Percentiles rank a stretch among this genome's conserved stretches.
Conservation (phyloP, 2,888 invertebrate species). For the Lithophane socia region DNA sequence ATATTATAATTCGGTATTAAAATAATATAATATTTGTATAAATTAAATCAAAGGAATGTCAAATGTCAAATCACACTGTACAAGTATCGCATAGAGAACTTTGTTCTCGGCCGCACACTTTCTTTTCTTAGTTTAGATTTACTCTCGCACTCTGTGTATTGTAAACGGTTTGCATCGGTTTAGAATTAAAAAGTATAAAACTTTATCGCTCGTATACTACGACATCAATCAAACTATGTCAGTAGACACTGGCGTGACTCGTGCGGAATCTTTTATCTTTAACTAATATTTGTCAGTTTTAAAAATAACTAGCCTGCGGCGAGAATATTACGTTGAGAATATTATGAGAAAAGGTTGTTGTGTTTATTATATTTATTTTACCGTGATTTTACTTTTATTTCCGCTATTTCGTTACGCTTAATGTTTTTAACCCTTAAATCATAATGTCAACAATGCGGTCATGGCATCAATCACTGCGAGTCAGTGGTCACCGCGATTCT, state of each 20-base stretch:
- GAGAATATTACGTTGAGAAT: neutral
- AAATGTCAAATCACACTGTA: no score
- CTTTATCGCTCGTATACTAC: no score
- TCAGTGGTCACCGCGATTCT: neutral
- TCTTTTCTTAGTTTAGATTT: no score
- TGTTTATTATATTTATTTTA: neutral
- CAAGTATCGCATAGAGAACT: no score
- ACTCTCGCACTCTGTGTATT: no score
- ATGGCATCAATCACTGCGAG: slow-evolving; percentile 43
- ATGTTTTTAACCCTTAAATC: neutral
- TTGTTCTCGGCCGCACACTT: no score
- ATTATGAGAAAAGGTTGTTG: neutral
- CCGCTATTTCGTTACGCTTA: neutral
- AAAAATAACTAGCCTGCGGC: slow-evolving; percentile 1
- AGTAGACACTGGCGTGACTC: neutral
- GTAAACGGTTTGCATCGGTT: neutral
- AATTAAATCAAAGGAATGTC: no score
- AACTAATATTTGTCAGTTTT: slow-evolving; percentile 17
- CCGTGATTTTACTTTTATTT: neutral
- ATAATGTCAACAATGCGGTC: slow-evolving; percentile 10
- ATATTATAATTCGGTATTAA: no score
- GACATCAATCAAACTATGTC: slow-evolving; percentile 4
- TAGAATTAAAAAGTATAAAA: neutral
- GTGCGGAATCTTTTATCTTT: neutral
- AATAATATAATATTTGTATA: no score